These are phyloP conservation scores for Drymodes brunneopygia DNA, from an alignment of 2,113 vertebrate genomes.

Conservation along the genomic window DNA sequence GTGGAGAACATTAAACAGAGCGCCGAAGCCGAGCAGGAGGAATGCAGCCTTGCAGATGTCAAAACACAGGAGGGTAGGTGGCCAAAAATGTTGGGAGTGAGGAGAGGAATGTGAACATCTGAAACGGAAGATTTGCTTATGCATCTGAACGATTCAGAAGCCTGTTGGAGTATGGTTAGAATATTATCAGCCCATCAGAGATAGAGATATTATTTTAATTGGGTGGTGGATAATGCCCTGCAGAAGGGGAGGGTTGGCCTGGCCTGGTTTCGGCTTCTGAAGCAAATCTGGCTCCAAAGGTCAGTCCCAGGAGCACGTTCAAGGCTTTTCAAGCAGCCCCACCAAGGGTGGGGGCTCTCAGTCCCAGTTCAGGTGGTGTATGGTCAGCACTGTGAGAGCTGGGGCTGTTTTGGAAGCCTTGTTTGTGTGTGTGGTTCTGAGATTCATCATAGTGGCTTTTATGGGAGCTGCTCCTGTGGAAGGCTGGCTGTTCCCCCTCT, in stretches of 20 bases:
- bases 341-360: neutral
- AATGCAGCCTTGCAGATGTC: constrained; percentile 73
- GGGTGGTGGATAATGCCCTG: neutral
- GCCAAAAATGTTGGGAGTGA: neutral
- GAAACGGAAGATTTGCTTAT: neutral
- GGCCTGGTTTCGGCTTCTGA: neutral
- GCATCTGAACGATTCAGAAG: neutral
- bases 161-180: neutral
- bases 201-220: neutral
- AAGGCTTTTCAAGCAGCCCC: neutral
- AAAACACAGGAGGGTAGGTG: constrained; percentile 81
- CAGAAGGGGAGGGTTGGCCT: neutral
- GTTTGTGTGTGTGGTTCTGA: neutral
- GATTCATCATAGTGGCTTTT: neutral
- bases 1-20: constrained; percentile 84
- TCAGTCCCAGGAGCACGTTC: neutral
- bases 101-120: neutral
- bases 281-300: neutral
- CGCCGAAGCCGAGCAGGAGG: constrained; percentile 70
- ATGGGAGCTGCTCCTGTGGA: neutral
- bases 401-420: neutral
- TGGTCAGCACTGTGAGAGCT: neutral
- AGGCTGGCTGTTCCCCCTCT: neutral
- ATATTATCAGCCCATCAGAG: neutral
- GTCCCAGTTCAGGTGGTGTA: neutral